Conservation (phyloP, 2,797 vertebrate genomes). For the Cichlasoma orientale region DNA sequence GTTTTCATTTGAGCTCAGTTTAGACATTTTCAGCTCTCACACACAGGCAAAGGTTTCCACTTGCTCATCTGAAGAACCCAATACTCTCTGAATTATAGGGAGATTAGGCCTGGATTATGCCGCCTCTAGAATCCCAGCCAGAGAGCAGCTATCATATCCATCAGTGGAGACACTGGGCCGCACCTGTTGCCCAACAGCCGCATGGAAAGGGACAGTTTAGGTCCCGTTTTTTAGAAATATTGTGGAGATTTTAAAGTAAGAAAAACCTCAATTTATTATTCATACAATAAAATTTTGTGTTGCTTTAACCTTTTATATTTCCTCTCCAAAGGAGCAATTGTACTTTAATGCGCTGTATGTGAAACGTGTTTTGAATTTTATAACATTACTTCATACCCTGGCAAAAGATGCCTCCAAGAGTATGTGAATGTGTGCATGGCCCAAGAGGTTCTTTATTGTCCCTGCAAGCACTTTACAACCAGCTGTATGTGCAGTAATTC, state of each 20-base stretch:
- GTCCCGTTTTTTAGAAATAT: constrained; percentile 45
- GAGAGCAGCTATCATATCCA: constrained; percentile 79
- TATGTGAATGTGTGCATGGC: constrained; percentile 60
- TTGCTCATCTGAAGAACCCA: constrained; percentile 85
- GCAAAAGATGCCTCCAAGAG: constrained; percentile 68
- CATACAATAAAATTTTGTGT: constrained; percentile 21
- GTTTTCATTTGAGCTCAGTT: constrained; percentile 72
- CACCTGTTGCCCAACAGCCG: constrained; percentile 82
- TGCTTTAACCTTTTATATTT: constrained; percentile 57
- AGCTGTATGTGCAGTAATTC: constrained; percentile 67
- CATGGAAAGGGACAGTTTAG: constrained; percentile 46
- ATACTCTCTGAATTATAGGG: constrained; percentile 85
- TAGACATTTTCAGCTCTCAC: constrained; percentile 76
- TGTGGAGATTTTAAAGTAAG: constrained; percentile 4
- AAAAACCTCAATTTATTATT: constrained; percentile 11
- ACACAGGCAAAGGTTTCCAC: constrained; percentile 81
- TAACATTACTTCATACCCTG: constrained; percentile 77
- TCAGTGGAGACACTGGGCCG: constrained; percentile 80
- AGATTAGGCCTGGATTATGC: constrained; percentile 85
- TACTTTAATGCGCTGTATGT: constrained; percentile 53
- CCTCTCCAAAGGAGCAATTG: constrained; percentile 39
- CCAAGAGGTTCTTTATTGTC: constrained; percentile 73
- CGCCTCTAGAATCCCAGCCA: constrained; percentile 80
- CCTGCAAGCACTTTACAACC: constrained; percentile 71
- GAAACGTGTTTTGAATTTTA: constrained; percentile 72